A percentile compares a stretch with the other conserved stretches of the same genome.
Evolutionary conservation across 2,888 invertebrate species (phyloP).

Genomic region (Macrosoma leucophasiata): DNA sequence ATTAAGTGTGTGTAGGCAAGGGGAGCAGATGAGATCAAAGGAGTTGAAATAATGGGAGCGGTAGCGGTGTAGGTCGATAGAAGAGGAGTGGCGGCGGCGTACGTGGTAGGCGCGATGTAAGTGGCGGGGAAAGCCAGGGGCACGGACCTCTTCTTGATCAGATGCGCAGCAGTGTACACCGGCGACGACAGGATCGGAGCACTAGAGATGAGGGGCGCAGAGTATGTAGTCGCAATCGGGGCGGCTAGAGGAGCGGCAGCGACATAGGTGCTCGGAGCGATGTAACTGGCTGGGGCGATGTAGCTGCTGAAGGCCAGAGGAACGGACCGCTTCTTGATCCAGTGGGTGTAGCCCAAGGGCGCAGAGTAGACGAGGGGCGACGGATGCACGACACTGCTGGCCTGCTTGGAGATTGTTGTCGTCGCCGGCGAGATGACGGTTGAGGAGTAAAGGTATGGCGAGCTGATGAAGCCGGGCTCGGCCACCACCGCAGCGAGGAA

Average conservation of each 20-base stretch:
- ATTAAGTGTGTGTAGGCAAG: conserved; percentile 17
- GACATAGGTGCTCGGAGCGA: conserved; percentile 23
- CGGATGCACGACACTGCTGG: conserved; percentile 52
- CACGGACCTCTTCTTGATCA: conserved; percentile 48
- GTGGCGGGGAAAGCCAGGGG: conserved; percentile 27
- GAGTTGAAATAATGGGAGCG: conserved; percentile 16
- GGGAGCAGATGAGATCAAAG: conserved; percentile 25
- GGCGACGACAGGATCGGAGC: conserved; percentile 28
- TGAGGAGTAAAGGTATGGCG: conserved; percentile 35
- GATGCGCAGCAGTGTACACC: conserved; percentile 30
- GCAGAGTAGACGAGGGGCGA: conserved; percentile 42
- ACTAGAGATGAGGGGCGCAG: conserved; percentile 33
- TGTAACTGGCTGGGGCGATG: conserved; percentile 31
- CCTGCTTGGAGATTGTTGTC: conserved; percentile 43
- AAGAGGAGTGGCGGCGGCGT: conserved; percentile 10
- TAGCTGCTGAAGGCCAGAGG: conserved; percentile 27
- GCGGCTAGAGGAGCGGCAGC: conserved; percentile 27
- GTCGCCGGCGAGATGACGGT: conserved; percentile 38
- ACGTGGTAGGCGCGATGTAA: conserved; percentile 34
- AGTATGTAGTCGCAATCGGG: conserved; percentile 33
- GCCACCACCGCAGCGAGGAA: conserved; percentile 74
- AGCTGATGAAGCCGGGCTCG: conserved; percentile 34
- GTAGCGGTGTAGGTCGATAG: conserved; percentile 22
- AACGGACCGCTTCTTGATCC: conserved; percentile 41
- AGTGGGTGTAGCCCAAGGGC: conserved; percentile 40